phyloP scores from a whole-genome alignment of 2,888 invertebrate species.

The Bedellia somnulentella region DNA sequence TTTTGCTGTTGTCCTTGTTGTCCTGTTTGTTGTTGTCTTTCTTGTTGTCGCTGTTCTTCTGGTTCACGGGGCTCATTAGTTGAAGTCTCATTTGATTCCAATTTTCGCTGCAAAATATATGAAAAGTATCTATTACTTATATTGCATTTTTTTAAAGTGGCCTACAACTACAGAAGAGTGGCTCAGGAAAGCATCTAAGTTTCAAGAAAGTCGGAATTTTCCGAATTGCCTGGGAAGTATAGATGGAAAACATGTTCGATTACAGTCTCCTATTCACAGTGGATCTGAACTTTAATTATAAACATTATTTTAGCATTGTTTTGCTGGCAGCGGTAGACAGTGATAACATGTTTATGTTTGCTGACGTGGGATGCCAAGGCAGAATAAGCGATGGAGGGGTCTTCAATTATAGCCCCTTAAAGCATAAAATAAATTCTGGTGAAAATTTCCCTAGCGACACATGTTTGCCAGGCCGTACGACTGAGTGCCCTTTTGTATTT shows the following conservation, averaged over 20 bases:
- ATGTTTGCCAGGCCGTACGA: conserved; percentile 8
- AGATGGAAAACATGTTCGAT: conserved; percentile 19
- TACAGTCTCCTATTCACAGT: conserved; percentile 14
- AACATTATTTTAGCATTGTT: conserved; percentile 18
- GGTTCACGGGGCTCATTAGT: no score
- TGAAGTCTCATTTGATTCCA: no score
- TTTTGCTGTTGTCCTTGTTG: no score
- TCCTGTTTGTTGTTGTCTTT: no score
- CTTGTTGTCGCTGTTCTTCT: no score
- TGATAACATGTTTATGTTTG: conserved; percentile 5
- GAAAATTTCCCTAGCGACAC: conserved; percentile 8
- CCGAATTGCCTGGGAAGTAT: conserved; percentile 16
- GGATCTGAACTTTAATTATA: conserved; percentile 19
- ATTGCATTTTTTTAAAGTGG: no score
- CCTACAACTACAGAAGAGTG: no score
- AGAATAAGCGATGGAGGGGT: conserved; percentile 6
- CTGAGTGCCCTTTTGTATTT: conserved; percentile 9
- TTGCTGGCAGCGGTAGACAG: conserved; percentile 19
- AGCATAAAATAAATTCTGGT: conserved; percentile 6
- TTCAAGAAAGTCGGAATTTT: conserved; percentile 15
- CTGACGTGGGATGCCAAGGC: conserved; percentile 7
- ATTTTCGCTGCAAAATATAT: no score
- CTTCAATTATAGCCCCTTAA: conserved; percentile 2
- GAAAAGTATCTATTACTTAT: no score
- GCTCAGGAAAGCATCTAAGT: conserved; percentile 14